phyloP scores from a whole-genome alignment of 2,888 invertebrate species.

The Timandra comae region DNA sequence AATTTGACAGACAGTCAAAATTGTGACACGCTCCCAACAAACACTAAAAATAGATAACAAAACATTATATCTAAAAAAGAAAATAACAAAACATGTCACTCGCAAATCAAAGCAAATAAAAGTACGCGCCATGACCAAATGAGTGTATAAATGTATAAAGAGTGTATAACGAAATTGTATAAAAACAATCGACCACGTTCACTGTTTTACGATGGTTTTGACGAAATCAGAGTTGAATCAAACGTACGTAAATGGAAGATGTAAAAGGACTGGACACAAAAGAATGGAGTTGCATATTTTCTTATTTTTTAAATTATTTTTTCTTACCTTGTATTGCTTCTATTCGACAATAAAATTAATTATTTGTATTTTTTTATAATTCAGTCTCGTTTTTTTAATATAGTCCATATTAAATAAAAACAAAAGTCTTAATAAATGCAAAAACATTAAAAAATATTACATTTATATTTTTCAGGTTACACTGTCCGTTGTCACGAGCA shows the following conservation, averaged over 20 bases:
- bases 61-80: constrained; percentile 43
- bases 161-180: constrained; percentile 57
- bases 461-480: too few species aligned
- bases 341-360: too few species aligned
- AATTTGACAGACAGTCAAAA: constrained; percentile 72
- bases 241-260: constrained; percentile 69
- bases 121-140: constrained; percentile 54
- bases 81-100: constrained; percentile 61
- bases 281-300: constrained; percentile 27
- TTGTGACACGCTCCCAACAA: constrained; percentile 54
- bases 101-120: constrained; percentile 68
- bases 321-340: constrained; percentile 2
- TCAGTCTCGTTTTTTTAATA: too few species aligned
- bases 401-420: too few species aligned
- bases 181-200: constrained; percentile 66
- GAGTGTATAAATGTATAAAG: constrained; percentile 38
- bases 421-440: too few species aligned
- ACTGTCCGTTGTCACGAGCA: too few species aligned
- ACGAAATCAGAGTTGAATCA: constrained; percentile 70
- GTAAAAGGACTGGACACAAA: constrained; percentile 34
- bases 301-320: constrained; percentile 1
- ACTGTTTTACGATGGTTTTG: constrained; percentile 72
- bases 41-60: constrained; percentile 46
- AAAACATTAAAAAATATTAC: too few species aligned
- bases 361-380: too few species aligned